Evolutionary conservation across 2,888 invertebrate species (phyloP), one percentile per base, ranked within the genome.

Genomic region (Ichneumoninae sp.): DNA sequence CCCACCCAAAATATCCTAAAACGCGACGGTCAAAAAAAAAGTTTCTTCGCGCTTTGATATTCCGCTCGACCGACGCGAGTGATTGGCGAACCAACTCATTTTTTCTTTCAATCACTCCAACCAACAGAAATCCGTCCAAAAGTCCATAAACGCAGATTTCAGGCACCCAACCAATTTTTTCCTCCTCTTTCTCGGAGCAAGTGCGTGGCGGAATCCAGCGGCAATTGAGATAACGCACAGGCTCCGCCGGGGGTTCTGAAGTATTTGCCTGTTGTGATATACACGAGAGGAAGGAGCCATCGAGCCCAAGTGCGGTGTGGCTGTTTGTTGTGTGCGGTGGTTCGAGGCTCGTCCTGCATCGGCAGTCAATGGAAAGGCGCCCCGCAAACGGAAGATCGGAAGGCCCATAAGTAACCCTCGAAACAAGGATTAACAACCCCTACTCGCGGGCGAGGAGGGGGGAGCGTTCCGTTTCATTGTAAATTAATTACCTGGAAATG

Each of bases 401-500:
- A 87, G 88, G 89, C 66, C 87, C 89, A 89, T 89, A 90, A 92
- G 91, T 90, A 92, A 92, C 91, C 90, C 92, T 91, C 89, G 87
- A 89, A 89, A 90, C 90, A 89, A 91, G 85, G 90, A 89, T 90
- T 90, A 90, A 89, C 87, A 89, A 90, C 87, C 89, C 89, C 89
- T 80, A 80, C 82, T 84, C 76, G 76, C 47, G 72, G 65, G 62
- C 82, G 80, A 65, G 74, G 44, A 40, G 44, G 44, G 44, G 44
- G 16, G 16, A 76, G 54, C 57, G 76, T 90, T 91, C 90, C 92
- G 92, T 91, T 90, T 93, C 91, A 93, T 93, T 93, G 93, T 93
- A 93, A 93, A 93, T 93, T 93, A 93, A 93, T 93, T 93, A 93
- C 90, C 93, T 93, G 93, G 93, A 93, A 93, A 93, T 93, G 92